These are phyloP conservation scores for Centropus unirufus DNA, from an alignment of 2,113 vertebrate species.

Conservation along the genomic window DNA sequence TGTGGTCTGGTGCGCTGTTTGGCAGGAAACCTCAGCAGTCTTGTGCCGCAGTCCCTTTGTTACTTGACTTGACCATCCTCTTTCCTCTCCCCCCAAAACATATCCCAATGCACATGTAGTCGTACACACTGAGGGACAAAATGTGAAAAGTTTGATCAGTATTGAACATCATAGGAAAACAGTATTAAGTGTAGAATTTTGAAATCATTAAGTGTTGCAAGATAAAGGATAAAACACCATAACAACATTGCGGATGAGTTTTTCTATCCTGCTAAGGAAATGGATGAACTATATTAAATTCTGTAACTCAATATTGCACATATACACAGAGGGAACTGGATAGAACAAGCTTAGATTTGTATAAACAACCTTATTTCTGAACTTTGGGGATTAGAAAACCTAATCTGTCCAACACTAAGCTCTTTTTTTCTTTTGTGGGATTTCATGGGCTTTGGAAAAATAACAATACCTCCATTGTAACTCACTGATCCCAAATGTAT, in stretches of 20 bases:
- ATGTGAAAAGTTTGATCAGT: not conserved
- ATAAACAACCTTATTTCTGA: not conserved
- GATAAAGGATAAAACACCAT: not conserved
- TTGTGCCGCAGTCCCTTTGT: not conserved
- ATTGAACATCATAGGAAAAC: not conserved
- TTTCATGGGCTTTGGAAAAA: not conserved
- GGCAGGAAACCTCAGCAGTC: not conserved
- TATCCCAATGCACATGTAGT: accelerated
- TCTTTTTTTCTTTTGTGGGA: not conserved
- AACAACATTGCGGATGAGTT: not conserved
- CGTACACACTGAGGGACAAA: not conserved
- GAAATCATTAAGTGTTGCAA: not conserved
- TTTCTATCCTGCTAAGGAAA: not conserved
- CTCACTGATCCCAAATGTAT: not conserved
- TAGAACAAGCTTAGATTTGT: not conserved
- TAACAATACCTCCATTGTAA: not conserved
- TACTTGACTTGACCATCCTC: not conserved
- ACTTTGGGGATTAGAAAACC: not conserved
- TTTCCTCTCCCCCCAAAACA: not conserved
- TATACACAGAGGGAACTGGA: not conserved
- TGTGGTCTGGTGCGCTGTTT: not conserved
- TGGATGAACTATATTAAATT: not conserved
- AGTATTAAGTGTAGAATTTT: not conserved
- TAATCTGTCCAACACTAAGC: not conserved
- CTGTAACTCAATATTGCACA: not conserved